Conservation (phyloP, 2,888 invertebrate species). For the Platycheirus albimanus region DNA sequence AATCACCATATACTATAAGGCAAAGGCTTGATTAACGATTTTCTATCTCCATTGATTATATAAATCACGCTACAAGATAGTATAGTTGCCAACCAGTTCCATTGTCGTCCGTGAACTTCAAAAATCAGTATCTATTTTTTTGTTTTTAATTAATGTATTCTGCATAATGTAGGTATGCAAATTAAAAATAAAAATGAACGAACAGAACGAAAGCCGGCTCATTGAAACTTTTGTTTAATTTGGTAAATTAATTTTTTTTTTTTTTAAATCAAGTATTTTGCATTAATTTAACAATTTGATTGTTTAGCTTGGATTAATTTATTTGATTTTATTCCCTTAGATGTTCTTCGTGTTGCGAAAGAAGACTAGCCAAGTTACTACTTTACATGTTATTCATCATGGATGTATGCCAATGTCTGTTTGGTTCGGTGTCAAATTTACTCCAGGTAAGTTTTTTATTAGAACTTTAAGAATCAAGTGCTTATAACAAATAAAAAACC, state of each 20-base stretch:
- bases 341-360: slow-evolving; percentile 97
- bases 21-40: no score
- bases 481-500: no score
- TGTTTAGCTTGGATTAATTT: no score
- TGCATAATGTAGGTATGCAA: slow-evolving; percentile 3
- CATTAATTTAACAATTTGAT: no score
- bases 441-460: slow-evolving; percentile 88
- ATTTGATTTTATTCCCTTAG: no score
- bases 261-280: no score
- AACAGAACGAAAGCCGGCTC: background rate
- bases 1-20: no score
- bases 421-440: slow-evolving; percentile 98
- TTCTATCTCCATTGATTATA: background rate
- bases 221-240: slow-evolving; percentile 13
- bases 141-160: background rate
- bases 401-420: slow-evolving; percentile 99
- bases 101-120: slow-evolving; percentile 23
- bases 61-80: background rate
- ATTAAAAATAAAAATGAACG: slow-evolving; percentile 7
- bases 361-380: slow-evolving; percentile 96
- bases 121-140: slow-evolving; percentile 7
- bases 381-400: slow-evolving; percentile 97
- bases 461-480: no score
- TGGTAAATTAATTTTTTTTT: background rate
- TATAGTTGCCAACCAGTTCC: slow-evolving; percentile 8